phyloP scores from a whole-genome alignment of 2,797 vertebrate genomes.

The Ceyx erithaca region DNA sequence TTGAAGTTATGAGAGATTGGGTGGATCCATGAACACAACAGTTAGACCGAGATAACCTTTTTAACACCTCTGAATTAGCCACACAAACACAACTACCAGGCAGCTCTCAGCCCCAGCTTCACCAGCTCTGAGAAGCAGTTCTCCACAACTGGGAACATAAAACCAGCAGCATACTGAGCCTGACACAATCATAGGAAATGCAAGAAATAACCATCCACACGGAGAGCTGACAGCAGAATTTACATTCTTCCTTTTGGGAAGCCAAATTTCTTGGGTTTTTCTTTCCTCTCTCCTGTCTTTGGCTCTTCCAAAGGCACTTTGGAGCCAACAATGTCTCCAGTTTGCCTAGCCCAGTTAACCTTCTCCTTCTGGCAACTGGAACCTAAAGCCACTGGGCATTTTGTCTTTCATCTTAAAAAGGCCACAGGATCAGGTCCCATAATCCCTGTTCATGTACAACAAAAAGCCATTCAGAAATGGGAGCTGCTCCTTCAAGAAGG shows the following conservation, averaged over 20 bases:
- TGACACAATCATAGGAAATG: neutral
- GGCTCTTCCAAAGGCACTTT: slow-evolving; percentile 2
- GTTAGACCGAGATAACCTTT: neutral
- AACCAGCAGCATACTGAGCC: neutral
- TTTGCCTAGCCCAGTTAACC: slow-evolving; percentile 51
- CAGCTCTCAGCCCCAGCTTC: neutral
- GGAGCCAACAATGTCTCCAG: slow-evolving; percentile 51
- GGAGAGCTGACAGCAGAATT: slow-evolving; percentile 8
- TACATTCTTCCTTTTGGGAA: neutral
- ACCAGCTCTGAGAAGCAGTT: neutral
- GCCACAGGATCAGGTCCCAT: neutral
- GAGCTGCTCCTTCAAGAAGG: neutral
- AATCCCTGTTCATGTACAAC: neutral
- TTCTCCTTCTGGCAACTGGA: neutral
- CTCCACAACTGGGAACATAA: neutral
- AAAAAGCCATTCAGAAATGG: neutral
- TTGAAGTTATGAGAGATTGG: neutral
- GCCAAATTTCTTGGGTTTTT: neutral
- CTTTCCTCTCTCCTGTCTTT: neutral
- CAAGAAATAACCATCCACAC: neutral
- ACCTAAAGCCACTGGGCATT: neutral
- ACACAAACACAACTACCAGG: neutral
- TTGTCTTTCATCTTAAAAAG: neutral
- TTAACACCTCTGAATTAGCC: slow-evolving; percentile 6
- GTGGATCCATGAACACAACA: neutral